A percentile compares a stretch with the other conserved stretches of the same genome.
phyloP scores from a whole-genome alignment of 2,797 vertebrate species.

The Danio jaintianensis region DNA sequence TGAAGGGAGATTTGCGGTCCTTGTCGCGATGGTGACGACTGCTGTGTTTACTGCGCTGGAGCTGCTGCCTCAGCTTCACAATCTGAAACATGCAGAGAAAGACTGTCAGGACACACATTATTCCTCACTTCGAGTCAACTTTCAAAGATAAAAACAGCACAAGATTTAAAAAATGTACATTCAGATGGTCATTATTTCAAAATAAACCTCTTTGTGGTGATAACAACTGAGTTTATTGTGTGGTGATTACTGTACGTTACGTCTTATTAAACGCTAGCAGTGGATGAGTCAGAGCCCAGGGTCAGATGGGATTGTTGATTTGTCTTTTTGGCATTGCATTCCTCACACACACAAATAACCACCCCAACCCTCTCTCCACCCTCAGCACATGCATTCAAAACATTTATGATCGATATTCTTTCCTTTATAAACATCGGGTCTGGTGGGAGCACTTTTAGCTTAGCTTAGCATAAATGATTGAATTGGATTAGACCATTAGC shows the following conservation, averaged over 20 bases:
- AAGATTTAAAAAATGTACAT: neutral
- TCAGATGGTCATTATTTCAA: neutral
- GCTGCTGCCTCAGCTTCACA: slow-evolving; percentile 87
- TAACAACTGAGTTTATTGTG: neutral
- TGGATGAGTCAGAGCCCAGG: neutral
- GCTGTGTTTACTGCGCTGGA: slow-evolving; percentile 90
- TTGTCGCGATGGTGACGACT: slow-evolving; percentile 88
- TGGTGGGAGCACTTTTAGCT: too few relatives aligned
- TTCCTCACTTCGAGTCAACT: neutral
- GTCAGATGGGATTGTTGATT: neutral
- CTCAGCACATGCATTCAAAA: neutral
- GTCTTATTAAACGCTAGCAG: neutral
- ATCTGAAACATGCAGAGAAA: slow-evolving; percentile 72
- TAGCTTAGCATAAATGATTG: too few relatives aligned
- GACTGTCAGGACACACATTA: slow-evolving; percentile 23
- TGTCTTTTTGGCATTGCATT: neutral
- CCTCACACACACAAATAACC: neutral
- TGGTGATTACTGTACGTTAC: neutral
- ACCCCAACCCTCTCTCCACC: neutral
- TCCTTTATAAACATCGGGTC: slow-evolving; percentile 10
- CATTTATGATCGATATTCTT: neutral
- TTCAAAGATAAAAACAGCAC: neutral
- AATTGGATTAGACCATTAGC: too few relatives aligned
- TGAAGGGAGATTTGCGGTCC: slow-evolving; percentile 88
- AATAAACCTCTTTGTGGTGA: neutral